These are phyloP conservation scores for Uria aalge DNA, from an alignment of 2,113 vertebrate species.

Conservation along the genomic window DNA sequence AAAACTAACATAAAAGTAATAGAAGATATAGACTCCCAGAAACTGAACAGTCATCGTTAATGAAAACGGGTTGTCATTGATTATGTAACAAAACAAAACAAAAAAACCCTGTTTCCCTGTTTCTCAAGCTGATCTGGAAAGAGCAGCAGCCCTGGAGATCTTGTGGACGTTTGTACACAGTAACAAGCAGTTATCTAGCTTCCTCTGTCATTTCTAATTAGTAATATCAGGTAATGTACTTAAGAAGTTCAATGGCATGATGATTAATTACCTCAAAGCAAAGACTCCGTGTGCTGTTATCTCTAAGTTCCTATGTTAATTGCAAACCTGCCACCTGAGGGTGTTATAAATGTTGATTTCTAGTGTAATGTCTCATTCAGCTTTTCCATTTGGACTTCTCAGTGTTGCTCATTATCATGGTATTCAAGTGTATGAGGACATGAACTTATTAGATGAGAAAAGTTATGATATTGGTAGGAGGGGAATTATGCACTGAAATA, in stretches of 20 bases:
- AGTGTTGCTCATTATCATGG: background rate
- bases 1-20: background rate
- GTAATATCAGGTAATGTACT: background rate
- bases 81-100: background rate
- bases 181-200: background rate
- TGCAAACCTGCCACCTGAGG: background rate
- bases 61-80: background rate
- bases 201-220: background rate
- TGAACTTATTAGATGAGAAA: background rate
- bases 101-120: background rate
- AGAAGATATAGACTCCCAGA: background rate
- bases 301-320: background rate
- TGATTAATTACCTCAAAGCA: background rate
- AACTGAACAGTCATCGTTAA: background rate
- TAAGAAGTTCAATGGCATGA: background rate
- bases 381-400: background rate
- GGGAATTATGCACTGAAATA: background rate
- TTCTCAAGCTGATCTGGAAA: background rate
- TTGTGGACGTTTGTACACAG: background rate
- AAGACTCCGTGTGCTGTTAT: background rate
- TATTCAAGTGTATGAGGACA: background rate
- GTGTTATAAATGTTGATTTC: slow-evolving; percentile 12
- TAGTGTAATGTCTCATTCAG: background rate
- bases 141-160: background rate
- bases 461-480: background rate